phyloP scores from a whole-genome alignment of 2,113 vertebrate species.

The Triplophysa tibetana region DNA sequence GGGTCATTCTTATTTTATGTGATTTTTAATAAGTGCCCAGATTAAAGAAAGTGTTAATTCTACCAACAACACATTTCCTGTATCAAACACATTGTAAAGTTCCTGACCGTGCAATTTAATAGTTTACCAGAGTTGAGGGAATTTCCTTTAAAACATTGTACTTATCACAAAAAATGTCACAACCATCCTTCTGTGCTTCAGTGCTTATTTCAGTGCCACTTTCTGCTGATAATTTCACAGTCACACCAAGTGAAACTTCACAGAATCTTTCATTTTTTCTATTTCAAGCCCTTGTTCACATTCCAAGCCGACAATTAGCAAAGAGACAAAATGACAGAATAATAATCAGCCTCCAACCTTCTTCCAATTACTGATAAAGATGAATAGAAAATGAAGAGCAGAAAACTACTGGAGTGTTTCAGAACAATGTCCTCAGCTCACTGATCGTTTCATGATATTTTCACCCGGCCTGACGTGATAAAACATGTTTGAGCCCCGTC shows the following conservation, averaged over 20 bases:
- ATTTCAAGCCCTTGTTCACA: not conserved
- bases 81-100: no score
- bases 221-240: no score
- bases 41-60: not conserved
- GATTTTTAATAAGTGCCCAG: no score
- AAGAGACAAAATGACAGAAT: conserved; percentile 1
- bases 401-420: conserved; percentile 12
- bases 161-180: no score
- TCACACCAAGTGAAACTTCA: no score
- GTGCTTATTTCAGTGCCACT: no score
- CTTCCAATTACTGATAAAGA: conserved; percentile 28
- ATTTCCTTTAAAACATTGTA: no score
- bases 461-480: not conserved
- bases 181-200: not conserved
- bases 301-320: not conserved
- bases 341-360: not conserved
- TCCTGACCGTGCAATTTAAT: no score
- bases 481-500: not conserved
- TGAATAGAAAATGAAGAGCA: conserved; percentile 8
- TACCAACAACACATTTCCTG: not conserved
- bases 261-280: not conserved
- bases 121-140: no score
- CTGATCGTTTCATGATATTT: conserved; percentile 7
- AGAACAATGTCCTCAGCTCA: not conserved
- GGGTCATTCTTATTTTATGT: no score